Evolutionary conservation across 2,888 invertebrate genomes (phyloP), one percentile per base, ranked within the genome.

Genomic region (Microdon myrmicae): DNA sequence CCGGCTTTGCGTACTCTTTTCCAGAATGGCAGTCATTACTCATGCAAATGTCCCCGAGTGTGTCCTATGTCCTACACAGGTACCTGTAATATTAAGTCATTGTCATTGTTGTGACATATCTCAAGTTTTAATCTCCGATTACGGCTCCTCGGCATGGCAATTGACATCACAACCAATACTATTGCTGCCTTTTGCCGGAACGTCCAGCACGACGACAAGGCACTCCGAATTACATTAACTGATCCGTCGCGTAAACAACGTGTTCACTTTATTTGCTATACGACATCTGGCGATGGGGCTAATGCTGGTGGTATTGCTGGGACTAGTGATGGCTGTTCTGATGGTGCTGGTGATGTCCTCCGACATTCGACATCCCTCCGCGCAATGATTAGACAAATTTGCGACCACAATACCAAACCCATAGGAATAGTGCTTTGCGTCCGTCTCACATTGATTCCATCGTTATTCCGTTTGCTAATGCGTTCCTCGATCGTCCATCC

Each of bases 61-160:
- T 25, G 31, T 31, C 51, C 38, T 43, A 58, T 58, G 56, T 51
- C 47, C 64, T 53, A 51, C 47, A 41, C 47, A 31, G 41, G 44
- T 41, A 58, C 29, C 43, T 48, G n/a, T n/a, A 38, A 43, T 53
- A 64, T 66, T 66, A 59, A 66, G 66, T 54, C 59, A 53, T n/a
- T n/a, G n/a, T 66, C 66, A 59, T 59, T 66, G 59, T 66, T 66
- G 59, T 66, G 66, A 66, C 66, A 66, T 66, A 66, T 66, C 66
- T 59, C 59, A 66, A 59, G 48, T 59, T 66, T 35, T 48, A 59
- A 58, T 66, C 58, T 66, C 43, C 54, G 66, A 66, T 66, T 66
- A 66, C 59, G 54, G 59, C 66, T 58, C 59, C 59, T 54, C 28
- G n/a, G 8, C 14, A 14, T n/a, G 4, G 8, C 5, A 13, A 31